These are phyloP conservation scores for Sarcophaga caerulescens DNA, from an alignment of 2,888 invertebrate genomes.

Conservation along the genomic window DNA sequence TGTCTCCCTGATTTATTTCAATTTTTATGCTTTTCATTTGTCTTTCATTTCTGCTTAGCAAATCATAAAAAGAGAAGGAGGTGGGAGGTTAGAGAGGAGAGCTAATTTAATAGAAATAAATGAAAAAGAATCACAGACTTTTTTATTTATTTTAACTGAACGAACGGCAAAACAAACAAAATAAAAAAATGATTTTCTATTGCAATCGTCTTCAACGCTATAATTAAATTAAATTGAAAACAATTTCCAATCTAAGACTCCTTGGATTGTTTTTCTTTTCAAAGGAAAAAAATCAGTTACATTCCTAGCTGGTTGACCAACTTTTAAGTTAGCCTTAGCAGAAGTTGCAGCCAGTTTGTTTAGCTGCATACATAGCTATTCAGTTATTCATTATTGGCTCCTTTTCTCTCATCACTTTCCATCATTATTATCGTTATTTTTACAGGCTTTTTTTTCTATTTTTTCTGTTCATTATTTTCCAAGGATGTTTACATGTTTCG, in stretches of 20 bases:
- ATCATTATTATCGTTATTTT: neutral
- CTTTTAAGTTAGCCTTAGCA: neutral
- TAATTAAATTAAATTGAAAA: constrained; percentile 63
- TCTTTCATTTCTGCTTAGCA: neutral
- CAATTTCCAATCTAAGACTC: constrained; percentile 35
- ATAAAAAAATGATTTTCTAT: neutral
- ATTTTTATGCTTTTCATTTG: neutral
- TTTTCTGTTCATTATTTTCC: constrained; percentile 31
- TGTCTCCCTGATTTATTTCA: neutral
- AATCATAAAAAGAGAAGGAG: constrained; percentile 19
- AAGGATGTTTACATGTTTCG: constrained; percentile 42
- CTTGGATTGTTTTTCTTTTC: constrained; percentile 7
- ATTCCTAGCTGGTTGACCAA: constrained; percentile 42
- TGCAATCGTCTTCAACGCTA: constrained; percentile 1
- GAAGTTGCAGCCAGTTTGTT: neutral
- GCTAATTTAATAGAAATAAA: constrained; percentile 29
- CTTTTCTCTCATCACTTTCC: constrained; percentile 23
- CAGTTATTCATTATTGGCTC: constrained; percentile 42
- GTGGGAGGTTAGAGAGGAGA: too few species aligned
- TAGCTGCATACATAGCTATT: neutral
- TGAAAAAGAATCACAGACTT: neutral
- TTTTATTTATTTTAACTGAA: neutral
- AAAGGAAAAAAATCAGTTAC: neutral
- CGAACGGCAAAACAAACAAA: too few species aligned
- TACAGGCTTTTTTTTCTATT: neutral